Base-by-base conservation (phyloP, 1,140 invertebrate genomes). In the Drosophila pseudoobscura region DNA sequence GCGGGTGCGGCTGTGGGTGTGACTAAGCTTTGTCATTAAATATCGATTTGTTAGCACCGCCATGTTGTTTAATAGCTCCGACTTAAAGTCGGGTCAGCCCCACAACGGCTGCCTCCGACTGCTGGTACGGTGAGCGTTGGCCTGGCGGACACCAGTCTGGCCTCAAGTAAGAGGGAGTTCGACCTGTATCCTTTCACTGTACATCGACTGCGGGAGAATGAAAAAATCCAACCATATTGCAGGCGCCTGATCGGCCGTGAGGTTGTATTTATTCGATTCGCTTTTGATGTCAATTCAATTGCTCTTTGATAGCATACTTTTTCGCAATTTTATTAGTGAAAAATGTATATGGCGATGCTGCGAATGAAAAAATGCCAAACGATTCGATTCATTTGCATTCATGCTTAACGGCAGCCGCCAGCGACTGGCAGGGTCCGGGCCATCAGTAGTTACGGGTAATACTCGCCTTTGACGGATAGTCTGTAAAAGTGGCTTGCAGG, bases 1-100 rank as follows among this genome's bases (percentile, higher is more conserved):
- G 0, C 35, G 43, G 39, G 17, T 50, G 45, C 51, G 50, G 52
- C 43, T 56, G 50, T 56, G 68, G 75, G 61, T 50, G 66, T 73
- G 72, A 60, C 64, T 58, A 39, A 50, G 70, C 79, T 79, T 65
- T 80, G 80, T 68, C 80, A 84, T 84, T 80, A 84, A 84, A 84
- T 84, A 84, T 84, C 80, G 80, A 85, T 84, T 84, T 80, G 66
- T 68, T 79, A 70, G 64, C 75, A 44, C 44, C 58, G 57, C 24
- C 22, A 39, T 24, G 31, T 26, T 17, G 62, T 59, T 83, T 83
- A 82, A 82, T 75, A 78, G 63, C 56, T 43, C 5, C 26, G 6
- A 29, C 49, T 70, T 70, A 43, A 63, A 56, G 39, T 22, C 50
- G 31, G 65, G 3, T 13, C 35, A 11, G 35, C 4, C 4, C 7